Evolutionary conservation across 1,140 invertebrate genomes (phyloP).

Genomic region (Drosophila orosa): DNA sequence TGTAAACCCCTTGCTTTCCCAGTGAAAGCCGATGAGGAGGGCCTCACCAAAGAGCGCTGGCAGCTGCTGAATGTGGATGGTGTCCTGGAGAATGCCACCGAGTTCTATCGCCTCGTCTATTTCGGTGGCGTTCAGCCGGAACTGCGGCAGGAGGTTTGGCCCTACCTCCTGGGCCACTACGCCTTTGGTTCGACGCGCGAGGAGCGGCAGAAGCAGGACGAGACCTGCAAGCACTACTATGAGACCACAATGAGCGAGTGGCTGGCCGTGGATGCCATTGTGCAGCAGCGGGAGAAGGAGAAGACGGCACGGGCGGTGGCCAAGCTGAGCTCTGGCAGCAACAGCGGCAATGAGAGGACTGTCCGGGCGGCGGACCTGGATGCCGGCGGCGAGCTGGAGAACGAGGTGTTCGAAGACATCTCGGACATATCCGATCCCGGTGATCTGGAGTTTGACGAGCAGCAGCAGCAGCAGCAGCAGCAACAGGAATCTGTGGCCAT

Average conservation of each 20-base stretch:
- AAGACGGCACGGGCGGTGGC: constrained; percentile 88
- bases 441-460: constrained; percentile 83
- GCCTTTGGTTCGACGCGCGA: constrained; percentile 90
- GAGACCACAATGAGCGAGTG: constrained; percentile 97
- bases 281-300: constrained; percentile 92
- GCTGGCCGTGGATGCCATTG: constrained; percentile 96
- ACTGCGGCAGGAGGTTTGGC: constrained; percentile 94
- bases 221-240: constrained; percentile 89
- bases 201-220: constrained; percentile 89
- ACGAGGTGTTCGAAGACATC: constrained; percentile 83
- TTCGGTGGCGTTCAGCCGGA: constrained; percentile 93
- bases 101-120: constrained; percentile 93
- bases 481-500: constrained; percentile 28
- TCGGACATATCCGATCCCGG: constrained; percentile 83
- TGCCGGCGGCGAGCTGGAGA: constrained; percentile 73
- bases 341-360: constrained; percentile 80
- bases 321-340: constrained; percentile 86
- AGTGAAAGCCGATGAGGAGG: constrained; percentile 86
- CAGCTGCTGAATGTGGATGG: constrained; percentile 87
- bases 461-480: constrained; percentile 77
- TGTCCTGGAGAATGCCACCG: constrained; percentile 87
- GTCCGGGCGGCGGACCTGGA: constrained; percentile 66
- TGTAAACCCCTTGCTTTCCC: no score
- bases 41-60: constrained; percentile 90
- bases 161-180: constrained; percentile 95